These are phyloP conservation scores for Parnassius smintheus DNA, from an alignment of 2,888 invertebrate species.

Conservation along the genomic window DNA sequence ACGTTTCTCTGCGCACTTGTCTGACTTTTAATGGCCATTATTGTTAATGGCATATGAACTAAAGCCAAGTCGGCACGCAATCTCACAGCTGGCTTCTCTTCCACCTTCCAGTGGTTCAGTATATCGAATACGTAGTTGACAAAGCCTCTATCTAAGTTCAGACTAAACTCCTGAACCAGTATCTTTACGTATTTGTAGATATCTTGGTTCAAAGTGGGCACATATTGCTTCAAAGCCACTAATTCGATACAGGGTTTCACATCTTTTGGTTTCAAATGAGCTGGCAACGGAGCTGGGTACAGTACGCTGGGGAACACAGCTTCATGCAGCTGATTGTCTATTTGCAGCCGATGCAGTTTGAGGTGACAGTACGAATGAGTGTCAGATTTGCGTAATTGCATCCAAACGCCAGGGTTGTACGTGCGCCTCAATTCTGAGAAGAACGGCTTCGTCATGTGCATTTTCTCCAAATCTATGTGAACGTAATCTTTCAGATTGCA, in stretches of 20 bases:
- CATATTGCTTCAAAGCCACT: slow-evolving; percentile 75
- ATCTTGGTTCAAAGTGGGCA: slow-evolving; percentile 74
- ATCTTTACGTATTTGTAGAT: slow-evolving; percentile 84
- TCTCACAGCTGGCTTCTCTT: slow-evolving; percentile 80
- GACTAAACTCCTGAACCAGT: slow-evolving; percentile 83
- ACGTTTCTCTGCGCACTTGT: slow-evolving; percentile 60
- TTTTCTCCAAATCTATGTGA: slow-evolving; percentile 89
- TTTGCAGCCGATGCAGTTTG: slow-evolving; percentile 84
- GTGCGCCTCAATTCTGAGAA: slow-evolving; percentile 88
- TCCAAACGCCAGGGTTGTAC: slow-evolving; percentile 87
- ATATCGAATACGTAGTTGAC: slow-evolving; percentile 83
- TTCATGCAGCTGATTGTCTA: slow-evolving; percentile 88
- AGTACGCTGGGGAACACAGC: slow-evolving; percentile 86
- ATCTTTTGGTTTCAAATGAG: slow-evolving; percentile 54
- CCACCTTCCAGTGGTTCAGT: slow-evolving; percentile 80
- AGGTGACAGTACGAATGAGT: slow-evolving; percentile 85
- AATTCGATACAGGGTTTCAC: slow-evolving; percentile 83
- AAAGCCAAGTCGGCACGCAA: slow-evolving; percentile 79
- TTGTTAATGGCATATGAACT: slow-evolving; percentile 81
- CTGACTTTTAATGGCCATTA: slow-evolving; percentile 67
- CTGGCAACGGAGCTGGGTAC: slow-evolving; percentile 81
- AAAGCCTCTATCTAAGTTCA: slow-evolving; percentile 87
- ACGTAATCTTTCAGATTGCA: slow-evolving; percentile 90
- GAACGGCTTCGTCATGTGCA: slow-evolving; percentile 94
- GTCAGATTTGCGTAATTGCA: slow-evolving; percentile 86